Base-by-base conservation (phyloP, 2,888 invertebrate species). In the Elmis aenea region DNA sequence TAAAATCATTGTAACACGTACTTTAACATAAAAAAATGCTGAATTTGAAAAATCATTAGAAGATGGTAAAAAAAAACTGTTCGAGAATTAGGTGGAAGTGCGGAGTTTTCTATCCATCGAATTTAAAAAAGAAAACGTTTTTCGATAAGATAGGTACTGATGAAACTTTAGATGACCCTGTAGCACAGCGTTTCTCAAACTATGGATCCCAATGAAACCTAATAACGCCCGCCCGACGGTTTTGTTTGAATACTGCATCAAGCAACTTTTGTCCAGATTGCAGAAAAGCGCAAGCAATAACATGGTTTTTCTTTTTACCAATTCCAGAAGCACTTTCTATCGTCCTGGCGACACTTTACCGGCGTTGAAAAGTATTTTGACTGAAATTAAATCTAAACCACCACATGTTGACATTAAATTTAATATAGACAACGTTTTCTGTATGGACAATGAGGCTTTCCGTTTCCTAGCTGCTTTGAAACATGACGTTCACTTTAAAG, bases 361-460 rank as follows among this genome's bases (percentile, higher is more conserved):
- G n/a, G n/a, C n/a, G n/a, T n/a, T n/a, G n/a, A n/a, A n/a, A n/a
- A n/a, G n/a, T n/a, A 33, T 53, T n/a, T 32, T 54, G 5, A 42
- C 51, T 3, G 50, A 54, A 3, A 49, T 30, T 2, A 10, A 10
- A n/a, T 6, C 16, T 2, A 30, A 41, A 13, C 55, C 58, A 11
- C 55, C 59, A 3, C 26, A 49, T 24, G 55, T 52, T 0, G 38
- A 46, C 11, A 53, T 57, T 26, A 51, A 47, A 4, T 38, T 47
- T 9, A 50, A 50, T 5, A 30, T 21, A 15, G 42, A 46, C 3
- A 61, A 61, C 26, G 46, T 50, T 5, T 61, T 61, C 34, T 58
- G 55, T 42, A 54, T 61, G 22, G 61, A 61, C 29, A 59, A 61
- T 38, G 59, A 58, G 31, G 47, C 48, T 4, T 59, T 59, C 27